Evolutionary conservation across 2,888 invertebrate species (phyloP), one percentile per base, ranked within the genome.

Genomic region (Vesta saturnalis): DNA sequence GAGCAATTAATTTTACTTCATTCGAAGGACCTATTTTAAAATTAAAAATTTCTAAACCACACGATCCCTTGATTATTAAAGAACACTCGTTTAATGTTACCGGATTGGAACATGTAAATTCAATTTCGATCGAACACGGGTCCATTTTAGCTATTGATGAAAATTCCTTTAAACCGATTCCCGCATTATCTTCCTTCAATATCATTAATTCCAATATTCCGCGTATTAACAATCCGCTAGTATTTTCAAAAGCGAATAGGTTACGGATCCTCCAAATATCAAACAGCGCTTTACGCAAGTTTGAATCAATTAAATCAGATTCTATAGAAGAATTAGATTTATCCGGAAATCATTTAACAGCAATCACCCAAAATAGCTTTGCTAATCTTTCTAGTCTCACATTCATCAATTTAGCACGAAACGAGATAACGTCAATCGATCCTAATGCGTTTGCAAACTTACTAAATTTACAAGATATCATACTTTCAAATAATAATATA

Each of bases 151-250:
- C 87, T 64, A 86, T 93, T 73, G 89, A 90, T 74, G 88, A 88
- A 16, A 89, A 87, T 56, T 92, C 93, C 0, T 94, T 94, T 85
- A 87, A 88, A 70, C 90, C 89, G 2, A 85, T 93, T 60, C 85
- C 87, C 16, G 88, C 90, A 71, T 84, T 94, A 22, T 91, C 90
- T 74, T 87, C 90, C 16, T 87, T 94, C 0, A 89, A 91, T 76
- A 85, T 94, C 67, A 89, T 91, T 1, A 89, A 90, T 74, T 89
- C 91, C 0, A 89, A 92, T 75, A 90, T 91, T 1, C 93, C n/a
- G n/a, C n/a, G n/a, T n/a, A n/a, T n/a, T n/a, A n/a, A n/a, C n/a
- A n/a, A n/a, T n/a, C n/a, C n/a, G n/a, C n/a, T n/a, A n/a, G n/a
- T n/a, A n/a, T n/a, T n/a, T n/a, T n/a, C n/a, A n/a, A n/a, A n/a